Evolutionary conservation across 1,140 invertebrate genomes (phyloP).

Genomic region (Zaprionus kolodkinae): DNA sequence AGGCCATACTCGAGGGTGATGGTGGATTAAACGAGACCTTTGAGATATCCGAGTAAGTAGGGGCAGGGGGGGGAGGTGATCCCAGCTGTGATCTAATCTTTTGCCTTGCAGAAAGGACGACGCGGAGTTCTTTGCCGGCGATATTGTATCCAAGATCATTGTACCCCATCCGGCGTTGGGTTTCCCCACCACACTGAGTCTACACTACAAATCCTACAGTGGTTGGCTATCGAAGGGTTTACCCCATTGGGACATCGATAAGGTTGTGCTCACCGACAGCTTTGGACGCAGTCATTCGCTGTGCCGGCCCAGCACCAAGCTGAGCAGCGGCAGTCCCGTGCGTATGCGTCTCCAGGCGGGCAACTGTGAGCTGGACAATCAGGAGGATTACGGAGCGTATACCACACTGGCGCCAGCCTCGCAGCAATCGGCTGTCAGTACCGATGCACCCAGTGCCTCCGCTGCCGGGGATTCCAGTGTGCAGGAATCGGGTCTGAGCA

Average conservation of each 20-base stretch:
- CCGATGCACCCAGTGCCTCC: constrained; percentile 32
- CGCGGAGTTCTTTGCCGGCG: constrained; percentile 89
- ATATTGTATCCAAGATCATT: constrained; percentile 90
- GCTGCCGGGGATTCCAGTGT: constrained; percentile 61
- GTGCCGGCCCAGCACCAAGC: constrained; percentile 89
- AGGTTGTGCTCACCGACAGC: constrained; percentile 93
- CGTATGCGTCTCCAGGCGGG: constrained; percentile 90
- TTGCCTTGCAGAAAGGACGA: constrained; percentile 93
- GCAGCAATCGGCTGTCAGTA: constrained; percentile 7
- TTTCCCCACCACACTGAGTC: constrained; percentile 88
- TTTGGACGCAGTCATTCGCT: constrained; percentile 92
- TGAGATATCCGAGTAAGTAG: constrained; percentile 91
- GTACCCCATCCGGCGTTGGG: constrained; percentile 94
- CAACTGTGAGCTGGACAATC: constrained; percentile 88
- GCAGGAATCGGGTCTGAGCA: constrained; percentile 62
- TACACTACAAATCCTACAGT: constrained; percentile 94
- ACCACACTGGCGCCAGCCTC: constrained; percentile 55
- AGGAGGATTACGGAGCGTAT: constrained; percentile 77
- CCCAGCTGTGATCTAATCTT: too few species aligned
- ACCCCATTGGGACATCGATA: constrained; percentile 91
- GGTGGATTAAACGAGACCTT: constrained; percentile 94
- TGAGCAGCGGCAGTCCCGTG: constrained; percentile 90
- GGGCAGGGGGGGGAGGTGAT: too few species aligned
- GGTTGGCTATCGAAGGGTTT: constrained; percentile 96
- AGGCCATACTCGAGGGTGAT: constrained; percentile 92